Evolutionary conservation across 2,888 invertebrate species (phyloP).

Genomic region (Drosophila testacea): DNA sequence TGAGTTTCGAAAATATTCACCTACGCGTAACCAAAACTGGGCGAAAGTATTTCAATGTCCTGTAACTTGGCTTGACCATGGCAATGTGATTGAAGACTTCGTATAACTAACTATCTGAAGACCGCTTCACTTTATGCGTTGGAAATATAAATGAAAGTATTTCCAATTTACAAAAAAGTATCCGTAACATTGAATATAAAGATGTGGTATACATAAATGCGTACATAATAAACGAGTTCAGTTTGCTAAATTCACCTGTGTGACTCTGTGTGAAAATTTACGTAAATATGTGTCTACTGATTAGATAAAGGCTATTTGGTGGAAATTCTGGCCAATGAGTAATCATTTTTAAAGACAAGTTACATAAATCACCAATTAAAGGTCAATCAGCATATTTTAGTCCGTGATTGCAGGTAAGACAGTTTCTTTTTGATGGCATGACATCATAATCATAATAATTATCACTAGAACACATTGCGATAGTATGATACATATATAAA

Average conservation of each 20-base stretch:
- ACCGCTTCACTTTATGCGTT: slow-evolving; percentile 8
- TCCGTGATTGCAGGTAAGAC: slow-evolving; percentile 43
- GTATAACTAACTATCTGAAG: neutral
- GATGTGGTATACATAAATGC: slow-evolving; percentile 1
- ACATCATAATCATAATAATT: slow-evolving; percentile 56
- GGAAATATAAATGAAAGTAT: slow-evolving; percentile 24
- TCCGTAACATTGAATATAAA: neutral
- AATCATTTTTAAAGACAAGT: slow-evolving; percentile 60
- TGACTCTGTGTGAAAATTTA: slow-evolving; percentile 28
- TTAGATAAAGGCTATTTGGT: slow-evolving; percentile 64
- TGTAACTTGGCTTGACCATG: slow-evolving; percentile 68
- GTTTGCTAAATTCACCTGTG: slow-evolving; percentile 35
- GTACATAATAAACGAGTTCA: slow-evolving; percentile 3
- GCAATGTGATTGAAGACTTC: slow-evolving; percentile 3
- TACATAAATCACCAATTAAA: slow-evolving; percentile 58
- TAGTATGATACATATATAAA: slow-evolving; percentile 6
- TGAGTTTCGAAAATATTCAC: slow-evolving; percentile 47
- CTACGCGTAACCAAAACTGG: slow-evolving; percentile 58
- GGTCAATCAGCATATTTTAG: slow-evolving; percentile 39
- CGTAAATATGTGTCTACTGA: slow-evolving; percentile 40
- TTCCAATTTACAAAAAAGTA: slow-evolving; percentile 9
- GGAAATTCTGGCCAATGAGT: slow-evolving; percentile 70
- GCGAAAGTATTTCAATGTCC: slow-evolving; percentile 70
- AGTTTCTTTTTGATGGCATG: slow-evolving; percentile 44
- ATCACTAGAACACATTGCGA: slow-evolving; percentile 27